Evolutionary conservation across 37 sponge, comb jelly and placozoan species (phyloP).

Genomic region (Dysidea cf. avara): DNA sequence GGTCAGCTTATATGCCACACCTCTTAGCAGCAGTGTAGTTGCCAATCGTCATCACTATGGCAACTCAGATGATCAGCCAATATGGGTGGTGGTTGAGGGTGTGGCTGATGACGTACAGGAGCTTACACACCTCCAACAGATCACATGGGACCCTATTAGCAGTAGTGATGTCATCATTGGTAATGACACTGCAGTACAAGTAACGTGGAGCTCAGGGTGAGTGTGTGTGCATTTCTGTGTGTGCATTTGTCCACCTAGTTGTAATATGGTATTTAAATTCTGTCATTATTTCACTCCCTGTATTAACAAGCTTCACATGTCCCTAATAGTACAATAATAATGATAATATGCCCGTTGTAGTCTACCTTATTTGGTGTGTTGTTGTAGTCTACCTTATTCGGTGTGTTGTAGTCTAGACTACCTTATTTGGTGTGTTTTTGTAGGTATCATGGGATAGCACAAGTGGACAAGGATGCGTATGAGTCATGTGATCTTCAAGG

Average conservation of each 20-base stretch:
- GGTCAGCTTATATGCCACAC: conserved; percentile 32
- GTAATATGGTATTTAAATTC: too few species aligned
- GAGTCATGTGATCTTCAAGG: conserved; percentile 54
- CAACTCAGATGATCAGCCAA: conserved; percentile 46
- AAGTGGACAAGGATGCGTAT: conserved; percentile 36
- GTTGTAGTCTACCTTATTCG: too few species aligned
- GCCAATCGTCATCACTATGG: conserved; percentile 50
- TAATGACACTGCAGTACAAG: conserved; percentile 4
- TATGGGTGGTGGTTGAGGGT: conserved; percentile 38
- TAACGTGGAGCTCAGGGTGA: conserved; percentile 74
- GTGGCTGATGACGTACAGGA: conserved; percentile 29
- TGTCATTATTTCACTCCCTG: too few species aligned
- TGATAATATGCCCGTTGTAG: too few species aligned
- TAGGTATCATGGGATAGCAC: conserved; percentile 51
- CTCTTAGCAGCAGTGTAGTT: conserved; percentile 1
- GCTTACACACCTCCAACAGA: neutral
- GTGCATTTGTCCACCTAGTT: too few species aligned
- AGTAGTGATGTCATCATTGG: neutral
- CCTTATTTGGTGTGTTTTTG: neutral
- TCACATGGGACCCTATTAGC: conserved; percentile 33
- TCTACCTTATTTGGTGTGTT: too few species aligned
- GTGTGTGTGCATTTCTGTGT: conserved; percentile 7
- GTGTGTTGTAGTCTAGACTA: too few species aligned
- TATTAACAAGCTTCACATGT: too few species aligned
- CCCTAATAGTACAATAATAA: too few species aligned